Evolutionary conservation across 2,888 invertebrate genomes (phyloP), one percentile per base, ranked within the genome.

Genomic region (Megalurothrips usitatus): DNA sequence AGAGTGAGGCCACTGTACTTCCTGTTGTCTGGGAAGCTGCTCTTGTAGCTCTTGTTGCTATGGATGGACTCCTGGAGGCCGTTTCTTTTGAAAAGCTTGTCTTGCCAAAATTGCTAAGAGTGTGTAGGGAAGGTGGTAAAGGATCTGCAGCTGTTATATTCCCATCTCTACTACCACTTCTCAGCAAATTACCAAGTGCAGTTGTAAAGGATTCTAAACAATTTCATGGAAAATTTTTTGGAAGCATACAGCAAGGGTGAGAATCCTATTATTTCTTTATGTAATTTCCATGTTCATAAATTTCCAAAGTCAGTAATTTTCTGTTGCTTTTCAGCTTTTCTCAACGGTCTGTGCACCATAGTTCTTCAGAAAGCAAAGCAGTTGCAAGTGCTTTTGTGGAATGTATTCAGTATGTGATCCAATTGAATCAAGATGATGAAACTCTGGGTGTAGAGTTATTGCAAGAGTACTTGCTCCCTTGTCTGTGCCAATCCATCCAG

Each of bases 21-120:
- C 89, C 91, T 0, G 88, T 90, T 82, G 90, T 94, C 43, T 96
- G 96, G 96, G 93, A 93, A 84, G 91, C 93, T 81, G 89, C 92
- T 82, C 87, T 96, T 79, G 87, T 92, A 63, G 86, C 91, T 79
- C 89, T 92, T 84, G 88, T 89, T 79, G 89, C 88, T 82, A 89
- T 92, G 83, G 87, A 90, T 85, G 91, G 90, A 86, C 86, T 84
- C 84, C 81, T 80, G 75, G 28, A 81, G 14, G 75, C 80, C 84
- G 88, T 95, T 8, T 94, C 92, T 85, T 89, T 94, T 80, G 92
- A 93, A 83, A 95, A 95, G 86, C 88, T 92, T 2, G 89, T 96
- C 58, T 87, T 93, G 82, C 92, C 93, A 0, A 93, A 93, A 87
- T 86, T 95, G n/a, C 91, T 90, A 87, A 88, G 89, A 79, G 87